These are phyloP conservation scores for Himalopsyche tibetana DNA, from an alignment of 2,888 invertebrate genomes.

Conservation along the genomic window DNA sequence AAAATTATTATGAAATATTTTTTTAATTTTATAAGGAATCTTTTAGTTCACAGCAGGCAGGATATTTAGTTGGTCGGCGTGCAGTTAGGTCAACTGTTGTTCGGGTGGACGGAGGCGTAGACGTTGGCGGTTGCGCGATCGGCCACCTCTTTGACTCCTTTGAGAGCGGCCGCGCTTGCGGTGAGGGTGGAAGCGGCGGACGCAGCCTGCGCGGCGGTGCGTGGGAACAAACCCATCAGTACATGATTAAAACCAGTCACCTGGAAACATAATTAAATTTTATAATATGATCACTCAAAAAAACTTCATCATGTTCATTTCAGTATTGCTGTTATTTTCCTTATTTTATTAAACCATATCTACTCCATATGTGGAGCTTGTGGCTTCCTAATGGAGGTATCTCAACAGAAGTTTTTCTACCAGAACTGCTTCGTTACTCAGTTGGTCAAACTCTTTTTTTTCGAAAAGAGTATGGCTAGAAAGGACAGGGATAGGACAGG, in stretches of 20 bases:
- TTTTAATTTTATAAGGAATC: background rate
- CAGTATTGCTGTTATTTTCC: too few species aligned
- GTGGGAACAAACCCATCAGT: constrained; percentile 84
- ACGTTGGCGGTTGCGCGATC: constrained; percentile 85
- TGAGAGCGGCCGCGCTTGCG: constrained; percentile 68
- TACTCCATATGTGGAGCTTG: too few species aligned
- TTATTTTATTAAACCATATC: too few species aligned
- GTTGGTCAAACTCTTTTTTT: too few species aligned
- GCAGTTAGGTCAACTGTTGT: constrained; percentile 69
- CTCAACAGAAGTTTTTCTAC: too few species aligned
- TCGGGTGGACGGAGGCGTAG: constrained; percentile 73
- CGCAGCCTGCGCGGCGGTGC: constrained; percentile 67
- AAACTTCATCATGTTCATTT: too few species aligned
- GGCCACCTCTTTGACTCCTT: constrained; percentile 86
- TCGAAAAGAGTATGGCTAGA: too few species aligned
- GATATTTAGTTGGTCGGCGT: constrained; percentile 62
- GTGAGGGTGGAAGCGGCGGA: constrained; percentile 66
- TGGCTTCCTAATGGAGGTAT: too few species aligned
- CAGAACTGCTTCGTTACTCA: too few species aligned
- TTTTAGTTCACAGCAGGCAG: background rate
- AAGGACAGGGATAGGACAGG: too few species aligned
- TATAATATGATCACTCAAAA: background rate
- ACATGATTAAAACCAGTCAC: constrained; percentile 90
- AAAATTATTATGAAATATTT: background rate
- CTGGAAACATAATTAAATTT: constrained; percentile 69